Evolutionary conservation across 2,113 vertebrate species (phyloP), one percentile per base, ranked within the genome.

Genomic region (Beaufortia kweichowensis): DNA sequence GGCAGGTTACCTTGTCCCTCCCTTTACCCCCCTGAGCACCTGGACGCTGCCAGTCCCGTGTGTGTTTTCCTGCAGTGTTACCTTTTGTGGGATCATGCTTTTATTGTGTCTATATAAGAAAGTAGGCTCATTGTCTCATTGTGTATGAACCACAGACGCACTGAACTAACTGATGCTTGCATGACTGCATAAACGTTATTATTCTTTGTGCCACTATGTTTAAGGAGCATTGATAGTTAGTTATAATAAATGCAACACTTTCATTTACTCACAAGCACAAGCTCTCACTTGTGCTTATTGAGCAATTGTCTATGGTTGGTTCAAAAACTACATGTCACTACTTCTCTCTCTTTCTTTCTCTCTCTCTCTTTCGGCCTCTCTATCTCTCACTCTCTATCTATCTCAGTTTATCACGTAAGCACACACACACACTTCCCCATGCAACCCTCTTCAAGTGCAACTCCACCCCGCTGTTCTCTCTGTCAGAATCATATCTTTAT

Each of bases 401-500:
- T 59, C 14, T 59, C 41, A 28, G n/a, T 21, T 28, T 39, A 23
- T 41, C 50, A 57, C 23, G 48, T 41, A 73, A 60, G 17, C 43
- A 48, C 39, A n/a, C 31, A 68, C 23, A 46, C 24, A 70, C 66
- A 53, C 43, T 39, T 78, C 74, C 79, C 69, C 75, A 57, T 53
- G 39, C 63, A 41, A 63, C 76, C 74, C 46, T 33, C 35, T 57
- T 73, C 66, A 68, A n/a, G 19, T 21, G 19, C 48, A 53, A 14
- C 50, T 61, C 70, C 29, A 24, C 26, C 78, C 83, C 83, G 76
- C 75, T 73, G 6, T 87, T 84, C 84, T 73, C 68, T 82, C 89
- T 90, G 46, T 70, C 86, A 91, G 86, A 90, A 83, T 86, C 87
- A 79, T 95, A 95, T 96, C 95, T 96, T 96, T 96, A 97, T 95